phyloP scores from a whole-genome alignment of 1,140 invertebrate genomes.

The Plectrocnemia conspersa region DNA sequence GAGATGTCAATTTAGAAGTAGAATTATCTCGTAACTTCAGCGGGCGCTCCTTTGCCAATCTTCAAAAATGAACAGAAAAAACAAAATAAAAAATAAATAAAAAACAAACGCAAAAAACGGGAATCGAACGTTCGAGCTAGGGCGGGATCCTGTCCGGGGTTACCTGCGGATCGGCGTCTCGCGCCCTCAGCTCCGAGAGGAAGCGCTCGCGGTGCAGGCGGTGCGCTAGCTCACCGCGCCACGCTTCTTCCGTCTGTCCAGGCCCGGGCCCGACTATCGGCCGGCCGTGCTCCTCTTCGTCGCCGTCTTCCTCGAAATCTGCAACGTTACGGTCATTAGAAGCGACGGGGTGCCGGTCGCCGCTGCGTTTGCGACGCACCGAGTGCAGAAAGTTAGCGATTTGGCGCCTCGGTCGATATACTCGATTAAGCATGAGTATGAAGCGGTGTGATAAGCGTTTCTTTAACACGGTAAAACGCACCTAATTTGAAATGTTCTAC shows the following conservation, averaged over 20 bases:
- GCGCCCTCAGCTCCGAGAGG: conserved; percentile 26
- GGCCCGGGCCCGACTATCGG: background rate
- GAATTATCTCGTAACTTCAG: conserved; percentile 20
- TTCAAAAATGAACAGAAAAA: conserved; percentile 8
- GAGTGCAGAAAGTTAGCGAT: too few species aligned
- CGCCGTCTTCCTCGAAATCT: conserved; percentile 35
- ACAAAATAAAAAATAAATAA: background rate
- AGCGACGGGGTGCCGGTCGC: too few species aligned
- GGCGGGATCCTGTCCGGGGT: background rate
- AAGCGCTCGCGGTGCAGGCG: conserved; percentile 30
- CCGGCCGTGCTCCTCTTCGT: conserved; percentile 25
- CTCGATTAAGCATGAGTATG: too few species aligned
- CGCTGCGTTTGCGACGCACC: too few species aligned
- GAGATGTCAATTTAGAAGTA: conserved; percentile 13
- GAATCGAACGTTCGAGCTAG: background rate
- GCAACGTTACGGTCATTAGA: too few species aligned
- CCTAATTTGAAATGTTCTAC: too few species aligned
- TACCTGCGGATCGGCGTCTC: conserved; percentile 32
- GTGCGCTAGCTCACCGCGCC: conserved; percentile 28
- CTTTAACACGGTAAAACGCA: too few species aligned
- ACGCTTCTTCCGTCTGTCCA: conserved; percentile 23
- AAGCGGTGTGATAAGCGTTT: too few species aligned
- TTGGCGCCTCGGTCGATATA: too few species aligned
- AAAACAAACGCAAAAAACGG: too few species aligned
- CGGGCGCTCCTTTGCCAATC: conserved; percentile 15